Evolutionary conservation across 2,888 invertebrate species (phyloP), one percentile per base, ranked within the genome.

Genomic region (Pelosia muscerda): DNA sequence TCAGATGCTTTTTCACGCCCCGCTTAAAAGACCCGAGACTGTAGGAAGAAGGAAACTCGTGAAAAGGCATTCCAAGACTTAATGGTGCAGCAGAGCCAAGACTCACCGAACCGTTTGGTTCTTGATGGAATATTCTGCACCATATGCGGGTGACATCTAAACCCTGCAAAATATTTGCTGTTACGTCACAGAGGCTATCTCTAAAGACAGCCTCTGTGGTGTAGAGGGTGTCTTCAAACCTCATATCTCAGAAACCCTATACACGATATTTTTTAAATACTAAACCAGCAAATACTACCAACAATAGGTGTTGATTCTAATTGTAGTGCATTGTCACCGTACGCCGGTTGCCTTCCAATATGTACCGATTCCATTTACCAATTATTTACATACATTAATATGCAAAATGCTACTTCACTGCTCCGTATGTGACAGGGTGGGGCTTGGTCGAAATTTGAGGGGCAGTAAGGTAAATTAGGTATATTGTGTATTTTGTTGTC

Each of bases 341-440:
- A 74, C 80, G 76, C 72, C 56, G 71, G 55, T 68, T 31, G 81
- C 78, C 81, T 83, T 78, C 74, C 84, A 84, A 84, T 86, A 84
- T 78, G 81, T 82, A 78, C 68, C 79, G 75, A 86, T 88, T 81
- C 79, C 77, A 86, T 86, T 81, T 81, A 66, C 72, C 78, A 84
- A 86, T 86, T 86, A 91, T 90, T 88, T 88, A 86, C 90, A 90
- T 90, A 88, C 78, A 90, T 91, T 88, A 88, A 86, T 86, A 91
- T 90, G 86, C 88, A 85, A 85, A 85, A 81, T 81, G 82, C 78
- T 74, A 79, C 78, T 66, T 64, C 65, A 63, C 62, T 73, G 70
- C 59, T 71, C 69, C 68, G 65, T 59, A n/a, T 42, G 19, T 65
- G 25, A 38, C 57, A 68, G 59, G 26, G 63, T 22, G 1, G 61